Base-by-base conservation (phyloP, 2,888 invertebrate species). In the Pelosia muscerda region DNA sequence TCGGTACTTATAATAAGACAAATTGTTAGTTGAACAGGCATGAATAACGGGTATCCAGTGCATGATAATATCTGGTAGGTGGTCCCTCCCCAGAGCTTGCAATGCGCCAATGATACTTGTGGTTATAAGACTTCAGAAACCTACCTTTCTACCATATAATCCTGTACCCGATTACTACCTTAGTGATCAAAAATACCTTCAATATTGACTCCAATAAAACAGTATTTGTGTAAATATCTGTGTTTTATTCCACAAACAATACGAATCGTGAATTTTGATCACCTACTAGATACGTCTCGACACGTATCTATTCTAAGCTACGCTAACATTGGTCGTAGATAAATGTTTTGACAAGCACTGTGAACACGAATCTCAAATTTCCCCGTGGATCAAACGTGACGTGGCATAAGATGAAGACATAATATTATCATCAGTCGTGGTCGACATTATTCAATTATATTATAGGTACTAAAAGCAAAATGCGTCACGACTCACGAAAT, bases 301-400 rank as follows among this genome's bases (percentile, higher is more conserved):
- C 74, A 81, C 71, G 76, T 77, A 26, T 80, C 49, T 49, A n/a
- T 49, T n/a, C 49, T 49, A n/a, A 9, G 49, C 81, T 79, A 81
- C 76, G 71, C 69, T 74, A 76, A 74, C 76, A 68, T 70, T 58
- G 63, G 62, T 66, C 71, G 64, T 75, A 83, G 81, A 86, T 84
- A 88, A 87, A 87, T 84, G 79, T 78, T 73, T 66, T 71, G 79
- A 82, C 83, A 86, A 81, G 80, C 70, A 74, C 71, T 78, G 64
- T 77, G 81, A 80, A 81, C 81, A 84, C 76, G 82, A 84, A 87
- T 87, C 81, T 84, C 76, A 82, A 82, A 86, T 89, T 88, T 87
- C 86, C 85, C 65, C 72, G 84, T 70, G 85, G 76, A 77, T 79
- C 77, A 74, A 63, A 77, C 75, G 78, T 83, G 78, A 81, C 83